These are phyloP conservation scores for Meganola albula DNA, from an alignment of 2,888 invertebrate genomes.

Conservation along the genomic window DNA sequence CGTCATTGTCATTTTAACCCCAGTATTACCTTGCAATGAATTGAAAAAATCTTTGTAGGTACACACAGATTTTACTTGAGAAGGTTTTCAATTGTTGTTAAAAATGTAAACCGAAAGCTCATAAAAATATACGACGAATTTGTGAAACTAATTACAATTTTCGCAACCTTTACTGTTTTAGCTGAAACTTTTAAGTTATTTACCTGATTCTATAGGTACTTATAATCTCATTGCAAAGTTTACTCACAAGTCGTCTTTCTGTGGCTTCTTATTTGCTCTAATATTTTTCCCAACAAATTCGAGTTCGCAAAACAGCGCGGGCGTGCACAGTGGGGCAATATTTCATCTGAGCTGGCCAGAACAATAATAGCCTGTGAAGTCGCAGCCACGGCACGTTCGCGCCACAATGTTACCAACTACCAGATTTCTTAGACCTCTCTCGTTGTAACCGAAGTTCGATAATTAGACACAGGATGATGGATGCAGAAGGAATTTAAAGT, in stretches of 20 bases:
- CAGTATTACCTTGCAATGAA: conserved; percentile 36
- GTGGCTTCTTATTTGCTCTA: conserved; percentile 62
- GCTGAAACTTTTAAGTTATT: conserved; percentile 19
- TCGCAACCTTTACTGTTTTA: conserved; percentile 11
- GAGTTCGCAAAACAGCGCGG: conserved; percentile 67
- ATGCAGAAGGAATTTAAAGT: conserved; percentile 31
- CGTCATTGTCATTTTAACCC: conserved; percentile 55
- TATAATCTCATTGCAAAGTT: conserved; percentile 50
- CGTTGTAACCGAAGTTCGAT: conserved; percentile 31
- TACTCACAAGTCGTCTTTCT: conserved; percentile 53
- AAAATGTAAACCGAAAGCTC: too few relatives aligned
- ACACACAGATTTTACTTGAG: too few relatives aligned
- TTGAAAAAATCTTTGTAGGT: too few relatives aligned
- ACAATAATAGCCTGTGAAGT: conserved; percentile 73
- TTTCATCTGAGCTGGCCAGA: conserved; percentile 75
- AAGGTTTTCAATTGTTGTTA: too few relatives aligned
- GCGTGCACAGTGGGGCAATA: conserved; percentile 73
- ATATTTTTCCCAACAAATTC: conserved; percentile 70
- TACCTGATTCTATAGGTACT: conserved; percentile 17
- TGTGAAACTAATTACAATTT: too few relatives aligned
- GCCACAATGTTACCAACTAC: conserved; percentile 67
- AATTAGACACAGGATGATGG: conserved; percentile 30
- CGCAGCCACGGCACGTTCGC: conserved; percentile 75
- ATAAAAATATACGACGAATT: conserved; percentile 7
- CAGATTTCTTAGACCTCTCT: conserved; percentile 44